A percentile compares a stretch with the other conserved stretches of the same genome.
Evolutionary conservation across 64 coral and sea anemone species (phyloP).

Genomic region (Montipora sp.): DNA sequence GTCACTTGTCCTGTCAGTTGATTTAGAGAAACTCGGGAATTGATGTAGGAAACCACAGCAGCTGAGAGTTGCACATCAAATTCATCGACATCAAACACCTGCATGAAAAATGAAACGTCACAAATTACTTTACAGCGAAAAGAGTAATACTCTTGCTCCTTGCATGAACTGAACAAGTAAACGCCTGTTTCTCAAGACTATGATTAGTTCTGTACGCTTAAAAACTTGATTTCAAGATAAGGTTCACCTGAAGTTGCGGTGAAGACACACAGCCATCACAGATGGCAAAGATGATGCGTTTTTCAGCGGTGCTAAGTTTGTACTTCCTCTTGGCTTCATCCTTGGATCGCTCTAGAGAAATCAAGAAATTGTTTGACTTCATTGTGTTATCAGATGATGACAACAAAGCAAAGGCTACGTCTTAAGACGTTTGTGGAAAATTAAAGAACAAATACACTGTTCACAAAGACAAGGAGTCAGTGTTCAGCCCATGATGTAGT

Average conservation of each 20-base stretch:
- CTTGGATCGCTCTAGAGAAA: constrained; percentile 64
- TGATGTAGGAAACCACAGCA: constrained; percentile 72
- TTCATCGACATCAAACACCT: constrained; percentile 83
- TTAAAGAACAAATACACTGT: not conserved
- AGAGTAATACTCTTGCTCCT: no score
- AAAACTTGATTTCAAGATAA: not conserved
- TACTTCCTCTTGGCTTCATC: constrained; percentile 83
- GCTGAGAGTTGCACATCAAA: constrained; percentile 62
- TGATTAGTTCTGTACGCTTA: not conserved
- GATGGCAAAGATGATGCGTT: constrained; percentile 81
- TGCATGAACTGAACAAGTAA: no score
- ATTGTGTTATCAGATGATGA: no score
- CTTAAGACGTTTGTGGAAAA: no score
- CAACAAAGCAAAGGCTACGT: no score
- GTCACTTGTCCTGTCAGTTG: constrained; percentile 68
- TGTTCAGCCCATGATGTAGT: no score
- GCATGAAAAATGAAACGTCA: not conserved
- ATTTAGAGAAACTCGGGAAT: constrained; percentile 57
- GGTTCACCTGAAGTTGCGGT: constrained; percentile 87
- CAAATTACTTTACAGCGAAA: no score
- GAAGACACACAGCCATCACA: constrained; percentile 89
- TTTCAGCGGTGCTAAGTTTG: constrained; percentile 63
- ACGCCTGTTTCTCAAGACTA: no score
- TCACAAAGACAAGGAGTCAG: not conserved
- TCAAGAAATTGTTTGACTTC: no score